Percentiles rank a stretch among this genome's conserved stretches.
Conservation (phyloP, 2,797 vertebrate species). For the Antennarius maculatus region DNA sequence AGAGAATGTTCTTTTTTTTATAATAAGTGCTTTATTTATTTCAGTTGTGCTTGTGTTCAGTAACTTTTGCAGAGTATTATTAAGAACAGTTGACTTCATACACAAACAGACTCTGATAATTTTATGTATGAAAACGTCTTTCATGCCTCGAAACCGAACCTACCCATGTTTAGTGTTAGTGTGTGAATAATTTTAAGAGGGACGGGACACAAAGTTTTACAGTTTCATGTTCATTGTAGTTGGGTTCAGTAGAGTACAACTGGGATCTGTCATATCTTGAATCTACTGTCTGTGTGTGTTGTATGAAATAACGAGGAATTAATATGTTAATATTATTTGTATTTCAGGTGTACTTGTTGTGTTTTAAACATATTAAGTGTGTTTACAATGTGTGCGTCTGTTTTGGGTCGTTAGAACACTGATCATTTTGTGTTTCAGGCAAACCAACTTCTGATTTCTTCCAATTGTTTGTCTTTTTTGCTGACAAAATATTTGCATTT, state of each 20-base stretch:
- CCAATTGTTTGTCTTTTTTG: constrained; percentile 29
- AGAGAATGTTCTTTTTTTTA: constrained; percentile 65
- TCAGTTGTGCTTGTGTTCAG: constrained; percentile 30
- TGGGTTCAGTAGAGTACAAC: constrained; percentile 15
- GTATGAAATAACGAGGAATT: constrained; percentile 55
- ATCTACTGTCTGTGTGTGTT: constrained; percentile 38
- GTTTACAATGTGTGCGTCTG: constrained; percentile 54
- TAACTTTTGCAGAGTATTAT: constrained; percentile 38
- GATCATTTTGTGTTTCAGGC: constrained; percentile 9
- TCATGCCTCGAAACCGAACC: constrained; percentile 24
- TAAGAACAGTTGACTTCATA: constrained; percentile 41
- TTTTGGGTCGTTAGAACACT: constrained; percentile 9
- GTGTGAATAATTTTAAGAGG: constrained; percentile 24
- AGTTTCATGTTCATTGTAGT: constrained; percentile 16
- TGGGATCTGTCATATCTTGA: constrained; percentile 32
- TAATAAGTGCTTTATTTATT: constrained; percentile 67
- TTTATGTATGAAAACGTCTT: constrained; percentile 23
- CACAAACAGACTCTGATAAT: constrained; percentile 22
- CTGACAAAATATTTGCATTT: constrained; percentile 9
- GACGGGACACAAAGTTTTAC: constrained; percentile 23
- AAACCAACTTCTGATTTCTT: constrained; percentile 15
- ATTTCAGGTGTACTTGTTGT: constrained; percentile 71
- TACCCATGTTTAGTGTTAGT: constrained; percentile 23
- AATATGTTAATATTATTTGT: constrained; percentile 66
- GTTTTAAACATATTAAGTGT: constrained; percentile 44